Conservation (phyloP, 2,113 vertebrate genomes). For the Toxotes chatareus region DNA sequence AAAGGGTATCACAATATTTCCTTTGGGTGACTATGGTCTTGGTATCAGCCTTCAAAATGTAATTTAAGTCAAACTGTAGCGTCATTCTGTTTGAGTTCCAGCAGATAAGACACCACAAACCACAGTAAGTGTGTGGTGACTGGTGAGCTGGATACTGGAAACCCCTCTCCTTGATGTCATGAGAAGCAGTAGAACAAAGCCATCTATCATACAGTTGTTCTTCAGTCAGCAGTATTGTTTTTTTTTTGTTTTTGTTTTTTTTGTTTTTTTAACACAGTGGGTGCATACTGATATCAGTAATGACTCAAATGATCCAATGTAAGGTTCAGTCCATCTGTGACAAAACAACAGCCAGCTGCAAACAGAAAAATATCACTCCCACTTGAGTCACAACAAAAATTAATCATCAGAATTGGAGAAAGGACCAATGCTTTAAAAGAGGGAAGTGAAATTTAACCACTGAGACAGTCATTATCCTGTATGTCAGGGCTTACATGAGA, state of each 20-base stretch:
- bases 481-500: neutral
- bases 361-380: constrained; percentile 9
- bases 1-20: neutral
- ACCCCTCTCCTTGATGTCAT: neutral
- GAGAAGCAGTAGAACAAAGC: constrained; percentile 3
- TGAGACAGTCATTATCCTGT: constrained; percentile 17
- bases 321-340: constrained; percentile 10
- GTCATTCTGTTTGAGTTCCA: neutral
- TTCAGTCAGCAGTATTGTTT: constrained; percentile 36
- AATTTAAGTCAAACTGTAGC: neutral
- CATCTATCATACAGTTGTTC: constrained; percentile 22
- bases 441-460: constrained; percentile 37
- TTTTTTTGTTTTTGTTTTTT: constrained; percentile 34
- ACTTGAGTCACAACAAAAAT: constrained; percentile 56
- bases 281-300: constrained; percentile 34
- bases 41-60: neutral
- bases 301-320: constrained; percentile 56
- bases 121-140: neutral
- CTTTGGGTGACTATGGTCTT: neutral
- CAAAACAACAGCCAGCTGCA: constrained; percentile 25
- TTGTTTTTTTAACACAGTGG: neutral
- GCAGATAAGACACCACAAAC: constrained; percentile 14
- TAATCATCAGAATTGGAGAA: constrained; percentile 35
- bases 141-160: neutral
- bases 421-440: constrained; percentile 7